Evolutionary conservation across 2,797 vertebrate species (phyloP), one percentile per base, ranked within the genome.

Genomic region (Harpagifer antarcticus): DNA sequence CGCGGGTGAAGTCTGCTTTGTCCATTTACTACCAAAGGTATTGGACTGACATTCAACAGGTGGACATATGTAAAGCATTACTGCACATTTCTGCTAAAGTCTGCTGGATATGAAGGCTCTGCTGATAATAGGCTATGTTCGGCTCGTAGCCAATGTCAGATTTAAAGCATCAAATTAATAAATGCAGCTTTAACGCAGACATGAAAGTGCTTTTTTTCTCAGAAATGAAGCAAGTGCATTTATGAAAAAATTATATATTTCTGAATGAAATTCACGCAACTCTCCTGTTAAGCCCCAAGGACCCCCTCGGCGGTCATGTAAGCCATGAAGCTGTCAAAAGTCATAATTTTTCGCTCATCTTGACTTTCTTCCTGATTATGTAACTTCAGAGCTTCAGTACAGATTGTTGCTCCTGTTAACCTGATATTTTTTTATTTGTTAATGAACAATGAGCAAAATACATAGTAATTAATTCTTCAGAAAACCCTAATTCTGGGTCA

Each of bases 401-500:
- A 8, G 14, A 20, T 40, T 43, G 19, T 47, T 58, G 43, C 17
- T n/a, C 23, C 60, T 71, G 45, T 57, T 61, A 74, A 15, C 12
- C 57, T 19, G 27, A 27, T 27, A 3, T 37, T 42, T 49, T 54
- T 59, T n/a, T 17, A 69, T 66, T 42, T 37, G 33, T 8, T 8
- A 44, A 45, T n/a, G 49, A 27, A 47, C 48, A 14, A 9, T 3
- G 9, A 43, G 17, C 14, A 54, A 72, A 66, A 47, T 54, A 14
- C 20, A 20, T 20, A 20, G 20, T 20, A 20, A 20, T 20, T 20
- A 0, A 3, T n/a, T n/a, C 16, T 5, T 27, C 44, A 62, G n/a
- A 47, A 74, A 68, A 23, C 42, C 57, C 13, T 42, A 45, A 11
- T 66, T 78, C 19, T 71, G 56, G 47, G 15, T 78, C 77, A 85